Evolutionary conservation across 2,797 vertebrate species (phyloP), one percentile per base, ranked within the genome.

Genomic region (Graptemys geographica): DNA sequence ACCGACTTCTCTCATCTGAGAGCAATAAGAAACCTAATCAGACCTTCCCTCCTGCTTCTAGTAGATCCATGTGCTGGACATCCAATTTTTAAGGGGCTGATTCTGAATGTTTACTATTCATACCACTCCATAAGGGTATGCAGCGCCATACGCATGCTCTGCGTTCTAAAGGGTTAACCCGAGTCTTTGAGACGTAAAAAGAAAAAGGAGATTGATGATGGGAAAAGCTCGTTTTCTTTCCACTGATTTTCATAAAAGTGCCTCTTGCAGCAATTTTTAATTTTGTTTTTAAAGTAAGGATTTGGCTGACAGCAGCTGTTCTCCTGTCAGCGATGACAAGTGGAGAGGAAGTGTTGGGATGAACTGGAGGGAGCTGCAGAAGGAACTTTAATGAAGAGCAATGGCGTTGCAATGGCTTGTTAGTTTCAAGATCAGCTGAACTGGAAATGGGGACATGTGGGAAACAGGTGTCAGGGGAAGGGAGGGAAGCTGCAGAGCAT

Each of bases 271-370:
- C 18, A 93, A 81, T 72, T 88, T 56, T 76, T 90, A 92, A 27
- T 76, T 57, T 51, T 83, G 86, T 86, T n/a, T 57, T 28, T 49
- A 23, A 81, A 93, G 41, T 51, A 19, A 90, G n/a, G 31, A 57
- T 78, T 94, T 81, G 69, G 65, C 41, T 91, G 91, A 10, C 65
- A 83, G 91, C 79, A 96, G 84, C 82, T 88, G 84, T 84, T 94
- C 52, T 5, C 1, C 69, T 89, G 84, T 74, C 8, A 33, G 76
- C 1, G 57, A 72, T 83, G 94, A 78, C 55, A 90, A 88, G 88
- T 27, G 27, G 57, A 84, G 53, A 90, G 83, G 69, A 47, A 86
- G n/a, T 5, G 27, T 51, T 85, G 86, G 95, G 65, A 82, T 5
- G 21, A 91, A 90, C 3, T 3, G 6, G 88, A 72, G 81, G 88